Conservation (phyloP, 64 coral and sea anemone genomes). For the Pocillopora verrucosa region DNA sequence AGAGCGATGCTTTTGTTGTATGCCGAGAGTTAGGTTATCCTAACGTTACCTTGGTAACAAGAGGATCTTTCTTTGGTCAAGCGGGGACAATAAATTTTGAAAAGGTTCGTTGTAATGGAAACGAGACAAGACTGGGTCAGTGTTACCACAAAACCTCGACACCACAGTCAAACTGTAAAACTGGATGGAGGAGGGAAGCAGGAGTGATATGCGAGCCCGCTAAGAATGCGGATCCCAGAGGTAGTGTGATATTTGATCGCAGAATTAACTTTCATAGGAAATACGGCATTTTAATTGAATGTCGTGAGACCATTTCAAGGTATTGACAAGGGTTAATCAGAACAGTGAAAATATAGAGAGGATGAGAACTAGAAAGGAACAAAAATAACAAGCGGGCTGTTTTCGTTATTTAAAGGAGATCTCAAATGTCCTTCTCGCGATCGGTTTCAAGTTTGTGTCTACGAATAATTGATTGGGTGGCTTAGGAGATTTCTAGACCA, state of each 20-base stretch:
- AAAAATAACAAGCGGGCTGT: too few relatives aligned
- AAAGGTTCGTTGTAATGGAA: constrained; percentile 9
- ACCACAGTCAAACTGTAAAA: constrained; percentile 2
- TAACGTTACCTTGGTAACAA: constrained; percentile 15
- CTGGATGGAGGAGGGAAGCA: neutral
- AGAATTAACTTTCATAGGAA: neutral
- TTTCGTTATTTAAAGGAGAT: too few relatives aligned
- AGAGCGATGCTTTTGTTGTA: constrained; percentile 30
- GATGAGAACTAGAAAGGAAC: too few relatives aligned
- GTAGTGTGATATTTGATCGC: neutral
- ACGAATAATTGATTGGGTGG: too few relatives aligned
- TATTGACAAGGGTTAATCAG: too few relatives aligned
- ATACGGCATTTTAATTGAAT: too few relatives aligned
- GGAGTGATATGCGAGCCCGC: constrained; percentile 7
- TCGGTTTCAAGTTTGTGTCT: too few relatives aligned
- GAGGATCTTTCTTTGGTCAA: neutral
- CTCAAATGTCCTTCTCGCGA: too few relatives aligned
- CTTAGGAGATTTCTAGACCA: too few relatives aligned
- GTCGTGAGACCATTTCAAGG: too few relatives aligned
- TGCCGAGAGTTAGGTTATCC: constrained; percentile 26
- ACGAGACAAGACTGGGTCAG: constrained; percentile 31
- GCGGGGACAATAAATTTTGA: neutral
- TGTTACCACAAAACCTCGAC: neutral
- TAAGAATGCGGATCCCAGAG: neutral
- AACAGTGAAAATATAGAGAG: too few relatives aligned